Evolutionary conservation across 92 coral and sea anemone genomes (phyloP), one percentile per base, ranked within the genome.

Genomic region (Bergia sp.): DNA sequence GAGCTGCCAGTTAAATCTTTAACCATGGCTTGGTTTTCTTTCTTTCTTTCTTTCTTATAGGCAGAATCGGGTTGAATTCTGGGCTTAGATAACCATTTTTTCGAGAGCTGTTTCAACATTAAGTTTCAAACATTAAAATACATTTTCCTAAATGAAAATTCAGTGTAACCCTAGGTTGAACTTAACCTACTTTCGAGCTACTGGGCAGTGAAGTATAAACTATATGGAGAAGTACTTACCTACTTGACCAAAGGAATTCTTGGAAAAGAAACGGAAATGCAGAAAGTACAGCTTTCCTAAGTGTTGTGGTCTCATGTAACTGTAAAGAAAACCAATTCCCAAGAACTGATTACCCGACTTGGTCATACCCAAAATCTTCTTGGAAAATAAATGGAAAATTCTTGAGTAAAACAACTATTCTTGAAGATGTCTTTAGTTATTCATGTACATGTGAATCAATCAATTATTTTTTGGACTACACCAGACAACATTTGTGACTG

Each of bases 231-330:
- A 29, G 21, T 37, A 2, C 85, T 55, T 81, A 82, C 86, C 86
- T 82, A 44, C 86, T 66, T 39, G 86, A 37, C 50, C 76, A 20
- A 45, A 82, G 86, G 21, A 82, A 82, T 41, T 66, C 74, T 40
- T 66, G 86, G 57, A 65, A 82, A 1, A 82, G 47, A 13, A 64
- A 64, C 2, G 86, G 86, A 11, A 82, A 40, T 21, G 86, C 76
- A 66, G 49, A 42, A 21, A 82, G 53, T 16, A 66, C 76, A 64
- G 72, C 76, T 66, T 65, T 58, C 55, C 76, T 44, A 10, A n/a
- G 55, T 43, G 53, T 64, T 66, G 21, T 10, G 37, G n/a, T 65
- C 58, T 66, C 53, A 8, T 4, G 74, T 66, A 57, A 43, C 86
- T 82, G 40, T 23, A 82, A 82, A 37, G 71, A 38, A 81, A 40